These are phyloP conservation scores for Sthenelais limicola DNA, from an alignment of 2,888 invertebrate species.

Conservation along the genomic window DNA sequence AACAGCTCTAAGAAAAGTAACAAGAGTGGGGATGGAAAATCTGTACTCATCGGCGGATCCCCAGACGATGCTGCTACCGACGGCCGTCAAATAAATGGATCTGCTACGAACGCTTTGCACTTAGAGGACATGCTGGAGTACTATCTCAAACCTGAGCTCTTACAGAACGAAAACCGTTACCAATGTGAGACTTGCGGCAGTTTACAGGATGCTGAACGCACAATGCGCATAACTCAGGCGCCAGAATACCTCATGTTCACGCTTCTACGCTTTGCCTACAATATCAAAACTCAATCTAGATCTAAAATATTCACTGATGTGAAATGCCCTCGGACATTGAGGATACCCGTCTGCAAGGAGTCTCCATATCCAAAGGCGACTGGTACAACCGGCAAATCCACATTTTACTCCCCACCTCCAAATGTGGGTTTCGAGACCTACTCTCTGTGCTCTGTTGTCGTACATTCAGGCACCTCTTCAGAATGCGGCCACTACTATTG, in stretches of 20 bases:
- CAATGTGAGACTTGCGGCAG: constrained; percentile 83
- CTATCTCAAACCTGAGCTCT: constrained; percentile 83
- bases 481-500: constrained; percentile 93
- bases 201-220: constrained; percentile 84
- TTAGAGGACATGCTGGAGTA: constrained; percentile 85
- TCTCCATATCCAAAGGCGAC: not conserved
- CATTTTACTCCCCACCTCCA: not conserved
- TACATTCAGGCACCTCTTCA: constrained; percentile 86
- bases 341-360: constrained; percentile 59
- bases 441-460: constrained; percentile 85
- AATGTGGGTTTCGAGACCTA: constrained; percentile 75
- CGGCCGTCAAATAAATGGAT: not conserved
- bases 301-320: constrained; percentile 82
- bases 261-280: constrained; percentile 85
- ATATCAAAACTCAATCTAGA: constrained; percentile 81
- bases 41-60: constrained; percentile 6
- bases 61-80: not conserved
- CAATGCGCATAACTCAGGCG: constrained; percentile 80
- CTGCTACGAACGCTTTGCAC: constrained; percentile 49
- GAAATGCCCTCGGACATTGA: constrained; percentile 67
- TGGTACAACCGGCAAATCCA: not conserved
- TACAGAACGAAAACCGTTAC: constrained; percentile 87
- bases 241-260: constrained; percentile 87
- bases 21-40: not conserved
- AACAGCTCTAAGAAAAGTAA: constrained; percentile 41